Percentiles rank a stretch among this genome's conserved stretches.
These are phyloP conservation scores for Psittacula echo DNA, from an alignment of 2,797 vertebrate species.

Conservation along the genomic window DNA sequence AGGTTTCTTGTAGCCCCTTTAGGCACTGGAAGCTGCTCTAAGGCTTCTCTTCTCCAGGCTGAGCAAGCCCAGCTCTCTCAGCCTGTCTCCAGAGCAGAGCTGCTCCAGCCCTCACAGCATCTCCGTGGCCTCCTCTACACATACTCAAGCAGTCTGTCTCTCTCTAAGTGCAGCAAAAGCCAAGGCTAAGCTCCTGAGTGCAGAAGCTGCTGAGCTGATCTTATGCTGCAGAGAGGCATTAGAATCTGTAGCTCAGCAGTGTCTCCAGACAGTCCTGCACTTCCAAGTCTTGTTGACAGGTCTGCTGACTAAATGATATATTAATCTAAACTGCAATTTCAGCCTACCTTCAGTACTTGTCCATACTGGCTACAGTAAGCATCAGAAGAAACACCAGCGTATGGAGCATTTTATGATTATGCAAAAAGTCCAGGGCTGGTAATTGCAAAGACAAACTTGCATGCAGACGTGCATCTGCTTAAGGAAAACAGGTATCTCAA, in stretches of 20 bases:
- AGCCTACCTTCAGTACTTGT: background rate
- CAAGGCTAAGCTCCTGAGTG: background rate
- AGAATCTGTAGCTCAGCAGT: background rate
- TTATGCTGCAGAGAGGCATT: background rate
- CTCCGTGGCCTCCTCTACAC: background rate
- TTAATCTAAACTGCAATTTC: background rate
- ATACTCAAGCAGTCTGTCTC: fast-evolving
- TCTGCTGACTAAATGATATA: background rate
- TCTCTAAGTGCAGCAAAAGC: background rate
- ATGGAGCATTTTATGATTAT: background rate
- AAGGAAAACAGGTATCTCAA: background rate
- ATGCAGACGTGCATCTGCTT: background rate
- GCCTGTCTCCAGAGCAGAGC: background rate
- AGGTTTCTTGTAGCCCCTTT: background rate
- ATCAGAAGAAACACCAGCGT: background rate
- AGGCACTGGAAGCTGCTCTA: background rate
- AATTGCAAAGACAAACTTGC: background rate
- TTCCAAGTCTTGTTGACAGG: background rate
- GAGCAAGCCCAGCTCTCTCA: background rate
- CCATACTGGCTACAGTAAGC: background rate
- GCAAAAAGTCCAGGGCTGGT: fast-evolving
- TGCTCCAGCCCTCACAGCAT: background rate
- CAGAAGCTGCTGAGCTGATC: background rate
- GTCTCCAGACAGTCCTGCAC: background rate
- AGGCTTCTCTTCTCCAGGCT: background rate